These are phyloP conservation scores for Marisa cornuarietis DNA, from an alignment of 1,140 invertebrate species.

Conservation along the genomic window DNA sequence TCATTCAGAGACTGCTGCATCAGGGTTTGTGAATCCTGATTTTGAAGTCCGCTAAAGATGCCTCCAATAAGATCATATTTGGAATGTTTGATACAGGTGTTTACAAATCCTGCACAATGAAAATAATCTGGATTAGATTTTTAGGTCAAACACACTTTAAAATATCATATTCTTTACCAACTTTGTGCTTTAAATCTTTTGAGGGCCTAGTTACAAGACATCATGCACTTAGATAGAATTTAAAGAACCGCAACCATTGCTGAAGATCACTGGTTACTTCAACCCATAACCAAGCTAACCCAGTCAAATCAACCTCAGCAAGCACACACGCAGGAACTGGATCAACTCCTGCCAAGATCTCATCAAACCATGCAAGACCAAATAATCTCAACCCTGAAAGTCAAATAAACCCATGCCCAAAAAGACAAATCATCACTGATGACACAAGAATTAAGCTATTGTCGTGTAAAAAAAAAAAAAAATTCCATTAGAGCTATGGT, in stretches of 20 bases:
- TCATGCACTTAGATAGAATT: too few species aligned
- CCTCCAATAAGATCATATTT: conserved; percentile 41
- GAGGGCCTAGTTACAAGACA: too few species aligned
- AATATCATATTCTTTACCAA: background rate
- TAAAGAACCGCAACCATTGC: too few species aligned
- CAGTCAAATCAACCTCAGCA: too few species aligned
- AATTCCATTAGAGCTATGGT: background rate
- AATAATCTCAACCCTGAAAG: too few species aligned
- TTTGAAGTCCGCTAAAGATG: conserved; percentile 43
- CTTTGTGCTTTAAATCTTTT: too few species aligned
- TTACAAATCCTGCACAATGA: conserved; percentile 46
- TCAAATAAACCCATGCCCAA: too few species aligned
- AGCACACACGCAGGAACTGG: too few species aligned
- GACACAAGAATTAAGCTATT: background rate
- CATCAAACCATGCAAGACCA: too few species aligned
- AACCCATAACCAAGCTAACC: too few species aligned
- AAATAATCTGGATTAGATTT: background rate
- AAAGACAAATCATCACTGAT: background rate
- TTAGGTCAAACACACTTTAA: background rate
- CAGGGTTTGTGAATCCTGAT: conserved; percentile 32
- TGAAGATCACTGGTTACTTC: too few species aligned
- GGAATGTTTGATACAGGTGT: conserved; percentile 40
- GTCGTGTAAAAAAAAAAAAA: background rate
- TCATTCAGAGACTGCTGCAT: conserved; percentile 37
- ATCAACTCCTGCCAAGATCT: too few species aligned